Percentiles rank a stretch among this genome's conserved stretches.
Evolutionary conservation across 2,113 vertebrate genomes (phyloP).

Genomic region (Hippocampus zosterae): DNA sequence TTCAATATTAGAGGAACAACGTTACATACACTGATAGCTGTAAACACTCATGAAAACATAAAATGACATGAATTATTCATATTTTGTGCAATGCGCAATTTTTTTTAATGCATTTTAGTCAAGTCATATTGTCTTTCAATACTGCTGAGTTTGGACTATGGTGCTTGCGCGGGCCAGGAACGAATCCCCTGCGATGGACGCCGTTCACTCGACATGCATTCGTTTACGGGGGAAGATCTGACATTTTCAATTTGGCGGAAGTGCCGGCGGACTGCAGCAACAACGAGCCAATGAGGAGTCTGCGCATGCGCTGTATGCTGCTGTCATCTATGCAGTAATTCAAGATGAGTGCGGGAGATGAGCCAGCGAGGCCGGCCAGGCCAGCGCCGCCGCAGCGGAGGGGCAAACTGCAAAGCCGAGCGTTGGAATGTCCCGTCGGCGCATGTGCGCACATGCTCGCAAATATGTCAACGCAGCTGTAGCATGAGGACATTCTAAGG

Average conservation of each 20-base stretch:
- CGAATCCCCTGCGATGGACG: too few relatives aligned
- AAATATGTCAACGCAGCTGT: slow-evolving; percentile 59
- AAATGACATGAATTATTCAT: too few relatives aligned
- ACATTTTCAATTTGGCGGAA: not conserved
- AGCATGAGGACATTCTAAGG: slow-evolving; percentile 35
- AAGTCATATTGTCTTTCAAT: not conserved
- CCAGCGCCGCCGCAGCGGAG: slow-evolving; percentile 15
- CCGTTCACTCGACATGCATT: not conserved
- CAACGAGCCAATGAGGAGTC: not conserved
- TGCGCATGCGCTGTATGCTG: slow-evolving; percentile 1
- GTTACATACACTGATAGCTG: too few relatives aligned
- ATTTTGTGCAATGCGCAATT: too few relatives aligned
- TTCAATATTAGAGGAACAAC: too few relatives aligned
- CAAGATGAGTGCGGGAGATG: slow-evolving; percentile 47
- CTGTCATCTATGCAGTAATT: slow-evolving; percentile 58
- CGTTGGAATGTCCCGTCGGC: slow-evolving; percentile 52
- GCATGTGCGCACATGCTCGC: slow-evolving; percentile 32
- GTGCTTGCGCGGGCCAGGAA: not conserved
- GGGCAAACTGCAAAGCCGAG: slow-evolving; percentile 26
- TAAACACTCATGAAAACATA: too few relatives aligned
- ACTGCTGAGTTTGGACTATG: not conserved
- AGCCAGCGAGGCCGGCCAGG: slow-evolving; percentile 12
- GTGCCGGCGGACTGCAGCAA: not conserved
- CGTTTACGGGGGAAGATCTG: not conserved
- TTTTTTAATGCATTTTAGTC: too few relatives aligned